Conservation (phyloP, 2,888 invertebrate genomes). For the Lochmaea capreae region DNA sequence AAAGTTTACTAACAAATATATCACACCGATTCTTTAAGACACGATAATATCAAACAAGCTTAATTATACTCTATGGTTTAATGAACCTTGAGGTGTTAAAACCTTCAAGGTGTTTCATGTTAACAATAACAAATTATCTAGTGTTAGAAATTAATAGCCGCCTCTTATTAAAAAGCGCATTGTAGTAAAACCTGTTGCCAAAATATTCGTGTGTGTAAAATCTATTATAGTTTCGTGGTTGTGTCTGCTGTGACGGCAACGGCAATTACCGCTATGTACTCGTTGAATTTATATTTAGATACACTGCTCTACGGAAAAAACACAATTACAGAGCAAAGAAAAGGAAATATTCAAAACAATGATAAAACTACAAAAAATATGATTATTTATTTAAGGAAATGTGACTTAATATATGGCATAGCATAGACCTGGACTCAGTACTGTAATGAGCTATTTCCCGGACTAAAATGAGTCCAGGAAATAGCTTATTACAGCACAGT, state of each 20-base stretch:
- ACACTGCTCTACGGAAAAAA: no score
- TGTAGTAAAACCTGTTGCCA: background rate
- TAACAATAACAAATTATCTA: background rate
- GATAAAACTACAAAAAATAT: no score
- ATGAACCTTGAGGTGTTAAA: conserved; percentile 26
- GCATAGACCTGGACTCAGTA: no score
- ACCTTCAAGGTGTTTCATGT: conserved; percentile 10
- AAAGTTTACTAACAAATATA: background rate
- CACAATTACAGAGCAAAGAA: no score
- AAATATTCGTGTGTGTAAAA: background rate
- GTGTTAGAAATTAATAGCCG: background rate
- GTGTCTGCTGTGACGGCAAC: background rate
- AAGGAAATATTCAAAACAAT: no score
- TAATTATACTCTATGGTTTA: conserved; percentile 20
- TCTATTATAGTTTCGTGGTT: background rate
- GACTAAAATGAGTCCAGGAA: no score
- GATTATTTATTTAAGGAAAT: no score
- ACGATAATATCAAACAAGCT: conserved; percentile 6
- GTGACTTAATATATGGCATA: no score
- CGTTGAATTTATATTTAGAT: background rate
- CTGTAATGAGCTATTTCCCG: no score
- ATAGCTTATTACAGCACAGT: no score
- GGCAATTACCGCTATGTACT: no score
- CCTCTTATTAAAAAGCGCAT: background rate
- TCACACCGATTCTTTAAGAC: background rate